Conservation (phyloP, 2,113 vertebrate species). For the Argyrosomus japonicus region DNA sequence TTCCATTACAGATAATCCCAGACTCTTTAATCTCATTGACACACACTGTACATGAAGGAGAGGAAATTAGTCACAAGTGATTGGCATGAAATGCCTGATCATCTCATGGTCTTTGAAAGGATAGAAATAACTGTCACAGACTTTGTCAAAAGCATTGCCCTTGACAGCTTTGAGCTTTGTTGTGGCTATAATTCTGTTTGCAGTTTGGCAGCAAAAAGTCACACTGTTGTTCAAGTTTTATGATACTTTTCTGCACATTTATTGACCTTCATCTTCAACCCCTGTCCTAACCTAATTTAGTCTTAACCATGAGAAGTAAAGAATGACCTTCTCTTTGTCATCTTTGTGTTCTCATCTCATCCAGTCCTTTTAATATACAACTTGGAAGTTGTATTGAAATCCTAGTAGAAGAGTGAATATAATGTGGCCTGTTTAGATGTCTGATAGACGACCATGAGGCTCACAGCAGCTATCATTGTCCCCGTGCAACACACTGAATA, state of each 20-base stretch:
- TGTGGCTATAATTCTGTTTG: constrained; percentile 13
- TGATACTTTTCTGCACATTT: neutral
- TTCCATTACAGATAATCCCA: constrained; percentile 60
- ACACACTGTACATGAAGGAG: constrained; percentile 51
- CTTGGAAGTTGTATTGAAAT: constrained; percentile 40
- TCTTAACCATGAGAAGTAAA: neutral
- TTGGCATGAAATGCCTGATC: constrained; percentile 61
- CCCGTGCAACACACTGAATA: constrained; percentile 88
- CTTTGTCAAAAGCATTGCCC: constrained; percentile 15
- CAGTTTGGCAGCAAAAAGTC: neutral
- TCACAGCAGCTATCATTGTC: constrained; percentile 89
- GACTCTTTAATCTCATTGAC: constrained; percentile 61
- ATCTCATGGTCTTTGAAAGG: constrained; percentile 42
- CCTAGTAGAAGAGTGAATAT: constrained; percentile 24
- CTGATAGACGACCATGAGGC: constrained; percentile 81
- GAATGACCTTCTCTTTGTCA: neutral
- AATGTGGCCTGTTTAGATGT: constrained; percentile 64
- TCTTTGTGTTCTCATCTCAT: constrained; percentile 18
- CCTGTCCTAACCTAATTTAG: neutral
- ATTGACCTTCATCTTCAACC: constrained; percentile 10
- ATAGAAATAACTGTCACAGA: constrained; percentile 38
- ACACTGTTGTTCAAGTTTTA: neutral
- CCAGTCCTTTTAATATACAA: constrained; percentile 33
- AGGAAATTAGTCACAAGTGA: constrained; percentile 66
- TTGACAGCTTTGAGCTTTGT: constrained; percentile 21